These are phyloP conservation scores for Semicossyphus pulcher DNA, from an alignment of 2,113 vertebrate genomes.

Conservation along the genomic window DNA sequence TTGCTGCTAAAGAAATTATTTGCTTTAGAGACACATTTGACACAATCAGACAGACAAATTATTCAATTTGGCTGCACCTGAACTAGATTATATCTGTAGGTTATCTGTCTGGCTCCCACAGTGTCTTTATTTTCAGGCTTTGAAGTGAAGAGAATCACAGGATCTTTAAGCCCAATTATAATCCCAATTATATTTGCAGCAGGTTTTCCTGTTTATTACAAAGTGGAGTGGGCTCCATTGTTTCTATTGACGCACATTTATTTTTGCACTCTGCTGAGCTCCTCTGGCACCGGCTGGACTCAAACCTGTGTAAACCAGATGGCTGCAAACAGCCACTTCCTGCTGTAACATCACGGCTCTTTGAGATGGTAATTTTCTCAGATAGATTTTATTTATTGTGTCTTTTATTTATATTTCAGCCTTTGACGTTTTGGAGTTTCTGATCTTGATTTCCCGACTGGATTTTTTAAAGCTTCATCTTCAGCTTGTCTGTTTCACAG, in stretches of 20 bases:
- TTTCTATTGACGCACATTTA: background rate
- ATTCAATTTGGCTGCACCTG: conserved; percentile 19
- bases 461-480: conserved; percentile 26
- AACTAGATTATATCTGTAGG: conserved; percentile 4
- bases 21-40: conserved; percentile 30
- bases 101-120: background rate
- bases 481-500: conserved; percentile 20
- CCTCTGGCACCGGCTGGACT: background rate
- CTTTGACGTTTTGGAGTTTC: conserved; percentile 20
- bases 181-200: background rate
- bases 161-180: background rate
- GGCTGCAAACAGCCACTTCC: background rate
- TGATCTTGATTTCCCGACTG: conserved; percentile 40
- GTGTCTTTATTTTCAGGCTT: background rate
- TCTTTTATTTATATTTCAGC: conserved; percentile 4
- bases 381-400: background rate
- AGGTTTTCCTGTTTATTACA: background rate
- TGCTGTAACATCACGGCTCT: background rate
- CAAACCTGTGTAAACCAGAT: background rate
- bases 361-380: conserved; percentile 2
- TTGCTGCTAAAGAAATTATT: conserved; percentile 7
- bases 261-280: background rate
- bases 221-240: background rate
- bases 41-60: background rate
- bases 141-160: background rate